Percentiles rank a stretch among this genome's conserved stretches.
Evolutionary conservation across 1,140 invertebrate species (phyloP).

Genomic region (Solenopsis invicta): DNA sequence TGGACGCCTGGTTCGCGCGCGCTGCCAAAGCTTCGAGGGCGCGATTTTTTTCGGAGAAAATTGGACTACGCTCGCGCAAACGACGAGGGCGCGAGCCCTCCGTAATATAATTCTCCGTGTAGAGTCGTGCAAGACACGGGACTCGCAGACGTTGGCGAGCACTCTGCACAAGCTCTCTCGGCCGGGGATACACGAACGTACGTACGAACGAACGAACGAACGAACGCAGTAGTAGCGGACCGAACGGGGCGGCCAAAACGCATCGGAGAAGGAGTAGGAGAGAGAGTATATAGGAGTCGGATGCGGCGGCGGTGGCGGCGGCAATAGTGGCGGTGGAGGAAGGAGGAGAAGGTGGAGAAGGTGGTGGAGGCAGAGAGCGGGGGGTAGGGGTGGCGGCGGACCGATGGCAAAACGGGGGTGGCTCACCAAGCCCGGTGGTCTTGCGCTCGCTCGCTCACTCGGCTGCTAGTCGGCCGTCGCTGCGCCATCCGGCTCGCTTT

Average conservation of each 20-base stretch:
- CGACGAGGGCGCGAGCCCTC: neutral
- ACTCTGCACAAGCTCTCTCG: conserved; percentile 69
- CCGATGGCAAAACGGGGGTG: conserved; percentile 51
- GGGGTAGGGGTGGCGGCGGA: conserved; percentile 51
- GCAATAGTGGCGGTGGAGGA: neutral
- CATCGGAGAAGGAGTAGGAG: conserved; percentile 49
- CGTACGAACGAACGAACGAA: conserved; percentile 58
- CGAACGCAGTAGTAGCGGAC: conserved; percentile 52
- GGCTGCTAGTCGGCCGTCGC: conserved; percentile 53
- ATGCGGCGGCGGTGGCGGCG: conserved; percentile 37
- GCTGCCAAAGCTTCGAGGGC: neutral
- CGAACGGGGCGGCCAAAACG: conserved; percentile 60
- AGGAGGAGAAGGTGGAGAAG: conserved; percentile 37
- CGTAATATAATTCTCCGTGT: neutral
- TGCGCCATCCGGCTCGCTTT: conserved; percentile 63
- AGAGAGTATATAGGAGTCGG: conserved; percentile 46
- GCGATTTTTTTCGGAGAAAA: conserved; percentile 18
- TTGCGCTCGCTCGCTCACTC: conserved; percentile 38
- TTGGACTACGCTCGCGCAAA: neutral
- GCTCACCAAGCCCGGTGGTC: conserved; percentile 68
- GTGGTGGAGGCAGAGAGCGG: conserved; percentile 12
- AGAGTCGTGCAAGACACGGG: conserved; percentile 28
- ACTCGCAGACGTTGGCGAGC: conserved; percentile 73
- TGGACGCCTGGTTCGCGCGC: neutral
- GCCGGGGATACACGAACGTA: conserved; percentile 61